Evolutionary conservation across 2,797 vertebrate genomes (phyloP).

Genomic region (Phaenicophaeus curvirostris): DNA sequence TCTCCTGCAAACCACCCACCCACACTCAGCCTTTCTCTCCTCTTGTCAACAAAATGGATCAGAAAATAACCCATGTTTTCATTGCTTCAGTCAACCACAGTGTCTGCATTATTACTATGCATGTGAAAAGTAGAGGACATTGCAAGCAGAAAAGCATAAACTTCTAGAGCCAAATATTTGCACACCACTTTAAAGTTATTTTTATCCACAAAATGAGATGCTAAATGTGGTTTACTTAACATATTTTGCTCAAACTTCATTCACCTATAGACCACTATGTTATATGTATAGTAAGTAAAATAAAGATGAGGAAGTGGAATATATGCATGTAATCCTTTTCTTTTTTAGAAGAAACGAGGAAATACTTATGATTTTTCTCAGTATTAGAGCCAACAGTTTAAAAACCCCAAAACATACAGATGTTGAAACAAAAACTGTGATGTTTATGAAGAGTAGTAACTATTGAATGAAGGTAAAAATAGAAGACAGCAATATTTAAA

Average conservation of each 20-base stretch:
- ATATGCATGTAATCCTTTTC: background rate
- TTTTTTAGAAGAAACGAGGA: conserved; percentile 42
- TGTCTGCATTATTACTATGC: background rate
- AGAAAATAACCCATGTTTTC: background rate
- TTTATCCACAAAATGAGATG: conserved; percentile 21
- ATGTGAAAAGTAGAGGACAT: conserved; percentile 24
- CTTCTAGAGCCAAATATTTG: background rate
- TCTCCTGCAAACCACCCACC: conserved; percentile 23
- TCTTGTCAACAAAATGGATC: conserved; percentile 41
- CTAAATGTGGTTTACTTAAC: conserved; percentile 7
- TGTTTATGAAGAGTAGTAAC: conserved; percentile 63
- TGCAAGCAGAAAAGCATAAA: background rate
- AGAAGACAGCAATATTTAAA: conserved; percentile 67
- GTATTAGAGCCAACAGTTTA: conserved; percentile 18
- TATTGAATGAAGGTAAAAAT: conserved; percentile 75
- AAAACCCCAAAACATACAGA: background rate
- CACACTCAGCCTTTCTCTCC: conserved; percentile 3
- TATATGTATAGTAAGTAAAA: conserved; percentile 17
- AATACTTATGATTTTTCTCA: conserved; percentile 45
- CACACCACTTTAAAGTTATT: conserved; percentile 7
- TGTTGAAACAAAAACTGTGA: conserved; percentile 50
- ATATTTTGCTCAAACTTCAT: conserved; percentile 10
- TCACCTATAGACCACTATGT: conserved; percentile 42
- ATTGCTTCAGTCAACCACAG: background rate
- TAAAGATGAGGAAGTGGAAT: conserved; percentile 20